A percentile compares a stretch with the other conserved stretches of the same genome.
phyloP scores from a whole-genome alignment of 2,888 invertebrate genomes.

The Agriopis leucophaearia region DNA sequence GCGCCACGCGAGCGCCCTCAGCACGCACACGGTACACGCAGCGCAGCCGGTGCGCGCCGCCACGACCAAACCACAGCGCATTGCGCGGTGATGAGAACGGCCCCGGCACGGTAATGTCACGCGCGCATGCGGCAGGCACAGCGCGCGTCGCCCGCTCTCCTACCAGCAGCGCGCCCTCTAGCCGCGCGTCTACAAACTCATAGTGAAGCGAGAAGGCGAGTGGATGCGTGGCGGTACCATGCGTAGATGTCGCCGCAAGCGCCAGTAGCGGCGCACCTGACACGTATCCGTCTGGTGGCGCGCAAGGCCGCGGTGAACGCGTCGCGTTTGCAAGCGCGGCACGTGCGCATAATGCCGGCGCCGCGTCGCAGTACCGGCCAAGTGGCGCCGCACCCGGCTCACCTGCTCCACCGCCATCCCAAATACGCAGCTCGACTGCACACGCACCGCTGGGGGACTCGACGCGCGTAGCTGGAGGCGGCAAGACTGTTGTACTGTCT shows the following conservation, averaged over 20 bases:
- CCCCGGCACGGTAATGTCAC: constrained; percentile 72
- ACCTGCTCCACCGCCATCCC: constrained; percentile 90
- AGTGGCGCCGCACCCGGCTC: constrained; percentile 77
- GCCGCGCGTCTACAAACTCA: constrained; percentile 93
- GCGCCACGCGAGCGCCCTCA: constrained; percentile 87
- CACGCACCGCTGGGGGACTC: constrained; percentile 69
- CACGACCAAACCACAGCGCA: constrained; percentile 93
- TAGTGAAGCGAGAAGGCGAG: constrained; percentile 91
- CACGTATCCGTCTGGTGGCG: constrained; percentile 93
- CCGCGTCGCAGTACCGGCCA: constrained; percentile 91
- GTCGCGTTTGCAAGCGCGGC: constrained; percentile 90
- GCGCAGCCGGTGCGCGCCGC: constrained; percentile 91
- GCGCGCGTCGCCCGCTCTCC: constrained; percentile 67
- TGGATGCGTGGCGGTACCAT: constrained; percentile 93
- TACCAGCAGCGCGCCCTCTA: constrained; percentile 89
- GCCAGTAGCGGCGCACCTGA: constrained; percentile 71
- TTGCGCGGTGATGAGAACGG: constrained; percentile 92
- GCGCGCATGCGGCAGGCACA: constrained; percentile 69
- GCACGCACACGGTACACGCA: constrained; percentile 93
- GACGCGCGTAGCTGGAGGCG: constrained; percentile 40
- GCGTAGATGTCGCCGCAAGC: constrained; percentile 83
- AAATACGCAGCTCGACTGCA: constrained; percentile 90
- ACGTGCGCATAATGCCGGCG: constrained; percentile 94
- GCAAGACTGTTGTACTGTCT: constrained; percentile 52
- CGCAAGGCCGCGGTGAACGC: constrained; percentile 92